A percentile compares a stretch with the other conserved stretches of the same genome.
These are phyloP conservation scores for Anser brachyrhynchus DNA, from an alignment of 2,113 vertebrate genomes.

Conservation along the genomic window DNA sequence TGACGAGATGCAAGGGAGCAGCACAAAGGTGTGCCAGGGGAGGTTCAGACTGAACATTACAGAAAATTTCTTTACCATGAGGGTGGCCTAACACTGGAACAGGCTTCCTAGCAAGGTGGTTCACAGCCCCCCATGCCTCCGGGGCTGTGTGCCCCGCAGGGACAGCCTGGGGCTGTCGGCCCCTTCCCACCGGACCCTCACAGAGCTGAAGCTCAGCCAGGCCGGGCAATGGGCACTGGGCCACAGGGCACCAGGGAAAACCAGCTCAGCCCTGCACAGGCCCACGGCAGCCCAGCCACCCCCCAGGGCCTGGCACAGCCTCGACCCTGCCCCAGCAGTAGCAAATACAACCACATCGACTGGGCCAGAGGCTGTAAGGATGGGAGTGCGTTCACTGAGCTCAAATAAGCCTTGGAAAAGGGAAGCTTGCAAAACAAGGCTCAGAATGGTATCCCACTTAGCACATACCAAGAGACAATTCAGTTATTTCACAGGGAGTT, in stretches of 20 bases:
- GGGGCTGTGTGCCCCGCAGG: accelerated
- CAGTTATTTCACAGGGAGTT: neutral
- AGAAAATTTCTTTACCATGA: too few relatives aligned
- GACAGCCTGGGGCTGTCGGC: neutral
- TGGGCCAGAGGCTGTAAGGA: neutral
- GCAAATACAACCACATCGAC: neutral
- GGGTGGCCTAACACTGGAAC: too few relatives aligned
- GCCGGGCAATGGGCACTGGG: neutral
- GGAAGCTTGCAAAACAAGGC: neutral
- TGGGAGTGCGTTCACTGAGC: neutral
- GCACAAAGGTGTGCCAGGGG: too few relatives aligned
- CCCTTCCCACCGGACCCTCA: accelerated
- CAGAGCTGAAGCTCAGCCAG: neutral
- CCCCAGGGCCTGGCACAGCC: neutral
- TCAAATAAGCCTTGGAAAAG: neutral
- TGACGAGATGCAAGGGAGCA: too few relatives aligned
- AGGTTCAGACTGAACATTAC: too few relatives aligned
- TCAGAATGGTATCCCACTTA: neutral
- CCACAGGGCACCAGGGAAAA: accelerated
- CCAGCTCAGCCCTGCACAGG: neutral
- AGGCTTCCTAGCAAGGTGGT: too few relatives aligned
- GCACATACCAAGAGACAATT: neutral
- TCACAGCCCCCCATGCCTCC: neutral
- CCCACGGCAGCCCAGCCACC: neutral
- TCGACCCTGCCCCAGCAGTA: accelerated